These are phyloP conservation scores for Noctua pronuba DNA, from an alignment of 2,888 invertebrate species.

Conservation along the genomic window DNA sequence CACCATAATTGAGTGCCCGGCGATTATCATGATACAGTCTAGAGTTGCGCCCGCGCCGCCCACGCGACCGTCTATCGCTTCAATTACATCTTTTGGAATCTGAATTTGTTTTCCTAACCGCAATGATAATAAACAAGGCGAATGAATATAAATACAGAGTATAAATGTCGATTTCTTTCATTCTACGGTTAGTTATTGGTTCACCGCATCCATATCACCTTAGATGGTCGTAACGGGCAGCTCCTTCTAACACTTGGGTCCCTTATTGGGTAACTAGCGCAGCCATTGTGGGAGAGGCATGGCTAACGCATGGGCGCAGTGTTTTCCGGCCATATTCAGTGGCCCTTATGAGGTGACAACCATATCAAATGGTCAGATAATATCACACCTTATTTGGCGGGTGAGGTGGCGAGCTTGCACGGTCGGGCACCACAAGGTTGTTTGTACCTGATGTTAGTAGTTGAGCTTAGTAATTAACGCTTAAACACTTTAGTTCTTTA, in stretches of 20 bases:
- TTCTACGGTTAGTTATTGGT: slow-evolving; percentile 62
- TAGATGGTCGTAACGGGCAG: slow-evolving; percentile 80
- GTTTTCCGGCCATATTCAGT: slow-evolving; percentile 69
- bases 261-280: slow-evolving; percentile 81
- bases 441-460: slow-evolving; percentile 47
- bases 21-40: slow-evolving; percentile 71
- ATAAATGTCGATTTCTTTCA: slow-evolving; percentile 60
- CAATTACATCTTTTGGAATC: slow-evolving; percentile 67
- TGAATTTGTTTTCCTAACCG: slow-evolving; percentile 66
- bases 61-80: slow-evolving; percentile 66
- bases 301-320: slow-evolving; percentile 71
- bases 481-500: slow-evolving; percentile 15
- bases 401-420: slow-evolving; percentile 63
- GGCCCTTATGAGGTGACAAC: slow-evolving; percentile 74
- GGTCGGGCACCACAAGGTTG: slow-evolving; percentile 63
- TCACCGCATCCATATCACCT: slow-evolving; percentile 57
- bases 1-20: slow-evolving; percentile 78
- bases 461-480: slow-evolving; percentile 42
- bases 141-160: slow-evolving; percentile 64
- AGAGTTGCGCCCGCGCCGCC: slow-evolving; percentile 70
- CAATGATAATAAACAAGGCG: slow-evolving; percentile 60
- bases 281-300: slow-evolving; percentile 72
- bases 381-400: slow-evolving; percentile 70
- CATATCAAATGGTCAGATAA: slow-evolving; percentile 75
- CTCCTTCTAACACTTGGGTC: slow-evolving; percentile 69